phyloP scores from a whole-genome alignment of 2,113 vertebrate genomes.

The Calyptomena viridis region DNA sequence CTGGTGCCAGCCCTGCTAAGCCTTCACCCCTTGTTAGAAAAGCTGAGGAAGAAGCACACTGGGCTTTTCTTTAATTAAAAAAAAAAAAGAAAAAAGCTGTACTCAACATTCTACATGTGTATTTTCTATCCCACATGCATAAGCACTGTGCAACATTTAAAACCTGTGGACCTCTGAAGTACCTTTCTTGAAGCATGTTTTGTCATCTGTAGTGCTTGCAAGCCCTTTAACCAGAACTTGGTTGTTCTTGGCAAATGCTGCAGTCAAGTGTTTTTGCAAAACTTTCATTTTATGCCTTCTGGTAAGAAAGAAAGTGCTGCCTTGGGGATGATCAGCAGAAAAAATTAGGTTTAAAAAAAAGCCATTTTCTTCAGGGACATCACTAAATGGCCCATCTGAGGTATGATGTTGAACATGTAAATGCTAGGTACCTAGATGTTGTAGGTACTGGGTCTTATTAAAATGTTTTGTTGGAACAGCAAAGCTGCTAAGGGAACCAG shows the following conservation, averaged over 20 bases:
- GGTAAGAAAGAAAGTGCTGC: background rate
- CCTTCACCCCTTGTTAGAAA: background rate
- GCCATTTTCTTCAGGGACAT: background rate
- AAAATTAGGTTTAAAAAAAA: background rate
- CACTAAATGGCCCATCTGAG: background rate
- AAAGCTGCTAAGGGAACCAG: background rate
- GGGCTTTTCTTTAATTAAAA: background rate
- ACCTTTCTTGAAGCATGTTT: background rate
- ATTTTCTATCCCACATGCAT: background rate
- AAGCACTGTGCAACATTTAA: background rate
- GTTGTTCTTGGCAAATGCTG: background rate
- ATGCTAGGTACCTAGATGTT: background rate
- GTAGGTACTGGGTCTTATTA: background rate
- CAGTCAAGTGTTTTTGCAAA: background rate
- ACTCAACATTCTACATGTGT: fast-evolving
- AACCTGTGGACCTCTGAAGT: background rate
- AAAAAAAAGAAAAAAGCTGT: background rate
- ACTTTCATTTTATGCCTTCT: background rate
- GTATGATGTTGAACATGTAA: background rate
- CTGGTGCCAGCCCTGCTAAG: background rate
- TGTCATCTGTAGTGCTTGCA: background rate
- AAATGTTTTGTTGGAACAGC: background rate
- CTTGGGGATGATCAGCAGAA: background rate
- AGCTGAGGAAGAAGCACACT: background rate
- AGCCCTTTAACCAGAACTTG: background rate